A percentile compares a stretch with the other conserved stretches of the same genome.
phyloP scores from a whole-genome alignment of 2,113 vertebrate species.

The Psittacara wagleri region DNA sequence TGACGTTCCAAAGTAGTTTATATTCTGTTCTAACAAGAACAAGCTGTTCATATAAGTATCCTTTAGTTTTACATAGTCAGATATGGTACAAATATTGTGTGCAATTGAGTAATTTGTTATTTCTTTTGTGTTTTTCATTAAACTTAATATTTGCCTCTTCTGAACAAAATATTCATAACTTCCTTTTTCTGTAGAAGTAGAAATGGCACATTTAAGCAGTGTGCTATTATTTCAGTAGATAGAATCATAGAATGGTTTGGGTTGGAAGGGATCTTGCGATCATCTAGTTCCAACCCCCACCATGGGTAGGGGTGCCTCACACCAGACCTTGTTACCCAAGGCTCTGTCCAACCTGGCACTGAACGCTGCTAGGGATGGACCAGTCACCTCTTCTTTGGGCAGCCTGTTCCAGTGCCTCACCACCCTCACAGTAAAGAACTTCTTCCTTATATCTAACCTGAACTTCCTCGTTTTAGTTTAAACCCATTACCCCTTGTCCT shows the following conservation, averaged over 20 bases:
- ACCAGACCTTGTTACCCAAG: background rate
- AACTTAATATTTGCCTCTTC: background rate
- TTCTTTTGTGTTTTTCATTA: background rate
- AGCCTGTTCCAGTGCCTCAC: background rate
- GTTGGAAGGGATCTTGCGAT: background rate
- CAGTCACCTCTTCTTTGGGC: background rate
- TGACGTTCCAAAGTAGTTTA: background rate
- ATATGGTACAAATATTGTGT: background rate
- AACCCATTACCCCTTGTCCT: background rate
- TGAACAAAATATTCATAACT: background rate
- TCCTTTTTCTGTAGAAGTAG: background rate
- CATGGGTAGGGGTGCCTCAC: background rate
- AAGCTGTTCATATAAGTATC: background rate
- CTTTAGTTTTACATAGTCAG: background rate
- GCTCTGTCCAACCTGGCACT: background rate
- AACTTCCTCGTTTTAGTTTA: background rate
- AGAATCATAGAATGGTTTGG: background rate
- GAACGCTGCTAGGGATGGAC: background rate
- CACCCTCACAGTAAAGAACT: background rate
- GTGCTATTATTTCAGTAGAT: background rate
- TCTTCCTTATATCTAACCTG: background rate
- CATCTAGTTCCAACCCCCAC: background rate
- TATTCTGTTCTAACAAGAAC: background rate
- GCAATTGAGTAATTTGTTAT: background rate
- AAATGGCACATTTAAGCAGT: background rate